Evolutionary conservation across 2,888 invertebrate species (phyloP).

Genomic region (Drosophila colorata): DNA sequence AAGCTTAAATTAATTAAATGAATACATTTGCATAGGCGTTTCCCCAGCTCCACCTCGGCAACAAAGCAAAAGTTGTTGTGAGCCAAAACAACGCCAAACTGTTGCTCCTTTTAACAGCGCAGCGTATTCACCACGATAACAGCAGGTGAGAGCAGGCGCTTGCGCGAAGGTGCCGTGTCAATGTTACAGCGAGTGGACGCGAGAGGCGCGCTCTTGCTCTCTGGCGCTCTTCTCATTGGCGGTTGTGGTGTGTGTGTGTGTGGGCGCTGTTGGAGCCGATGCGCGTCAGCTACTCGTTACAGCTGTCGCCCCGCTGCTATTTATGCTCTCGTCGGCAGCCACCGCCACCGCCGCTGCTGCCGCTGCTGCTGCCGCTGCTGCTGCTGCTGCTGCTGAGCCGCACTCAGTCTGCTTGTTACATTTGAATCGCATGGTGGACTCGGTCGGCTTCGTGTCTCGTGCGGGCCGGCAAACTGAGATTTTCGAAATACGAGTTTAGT

Average conservation of each 20-base stretch:
- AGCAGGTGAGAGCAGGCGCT: constrained; percentile 48
- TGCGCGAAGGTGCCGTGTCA: constrained; percentile 50
- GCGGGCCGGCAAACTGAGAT: constrained; percentile 54
- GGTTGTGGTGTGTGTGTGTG: constrained; percentile 24
- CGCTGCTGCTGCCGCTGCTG: constrained; percentile 17
- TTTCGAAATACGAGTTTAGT: constrained; percentile 57
- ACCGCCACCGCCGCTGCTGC: constrained; percentile 25
- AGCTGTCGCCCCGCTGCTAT: constrained; percentile 21
- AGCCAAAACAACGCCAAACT: constrained; percentile 58
- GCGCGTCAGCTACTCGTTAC: constrained; percentile 51
- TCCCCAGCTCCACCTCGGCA: background rate
- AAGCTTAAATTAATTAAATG: too few species aligned
- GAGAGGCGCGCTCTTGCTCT: constrained; percentile 13
- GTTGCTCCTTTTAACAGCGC: constrained; percentile 56
- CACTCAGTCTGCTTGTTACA: constrained; percentile 74
- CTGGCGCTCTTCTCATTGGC: constrained; percentile 51
- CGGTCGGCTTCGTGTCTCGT: constrained; percentile 59
- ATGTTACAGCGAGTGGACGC: constrained; percentile 38
- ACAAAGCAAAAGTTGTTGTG: background rate
- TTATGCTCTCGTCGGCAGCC: constrained; percentile 40
- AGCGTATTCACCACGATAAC: constrained; percentile 43
- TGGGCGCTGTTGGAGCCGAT: constrained; percentile 20
- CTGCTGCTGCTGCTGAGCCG: constrained; percentile 27
- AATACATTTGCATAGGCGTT: background rate
- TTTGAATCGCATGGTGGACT: constrained; percentile 64